A percentile compares a stretch with the other conserved stretches of the same genome.
phyloP scores from a whole-genome alignment of 2,888 invertebrate species.

The Andrena camellia region DNA sequence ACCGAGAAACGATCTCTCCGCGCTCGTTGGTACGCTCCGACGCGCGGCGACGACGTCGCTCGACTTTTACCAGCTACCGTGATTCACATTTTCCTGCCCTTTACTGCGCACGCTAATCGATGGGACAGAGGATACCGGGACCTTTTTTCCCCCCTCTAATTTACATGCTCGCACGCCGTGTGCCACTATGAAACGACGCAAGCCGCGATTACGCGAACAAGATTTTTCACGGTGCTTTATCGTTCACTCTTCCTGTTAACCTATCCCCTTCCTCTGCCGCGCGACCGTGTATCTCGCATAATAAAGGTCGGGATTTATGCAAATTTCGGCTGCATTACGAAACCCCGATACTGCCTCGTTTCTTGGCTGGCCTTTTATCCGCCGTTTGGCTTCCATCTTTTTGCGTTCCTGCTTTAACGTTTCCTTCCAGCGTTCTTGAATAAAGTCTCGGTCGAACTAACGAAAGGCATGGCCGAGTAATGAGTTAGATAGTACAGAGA shows the following conservation, averaged over 20 bases:
- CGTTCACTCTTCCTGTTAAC: conserved; percentile 2
- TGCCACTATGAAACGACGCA: neutral
- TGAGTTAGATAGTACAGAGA: conserved; percentile 28
- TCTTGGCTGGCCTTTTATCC: too few relatives aligned
- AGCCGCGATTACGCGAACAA: neutral
- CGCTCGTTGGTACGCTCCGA: too few relatives aligned
- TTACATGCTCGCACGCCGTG: too few relatives aligned
- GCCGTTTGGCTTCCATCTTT: neutral
- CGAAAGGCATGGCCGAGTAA: conserved; percentile 16
- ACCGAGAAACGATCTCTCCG: neutral
- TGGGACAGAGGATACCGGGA: neutral
- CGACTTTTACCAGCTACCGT: neutral
- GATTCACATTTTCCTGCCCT: neutral
- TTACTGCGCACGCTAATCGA: neutral
- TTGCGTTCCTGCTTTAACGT: neutral
- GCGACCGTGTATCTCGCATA: neutral
- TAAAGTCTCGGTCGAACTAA: conserved; percentile 2
- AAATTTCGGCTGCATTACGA: neutral
- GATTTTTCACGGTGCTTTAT: conserved; percentile 1
- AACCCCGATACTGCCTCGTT: too few relatives aligned
- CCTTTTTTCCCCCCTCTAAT: too few relatives aligned
- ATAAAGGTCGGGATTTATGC: conserved; percentile 8
- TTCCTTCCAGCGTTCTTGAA: neutral
- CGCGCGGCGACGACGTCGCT: neutral
- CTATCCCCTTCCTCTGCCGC: neutral